Percentiles rank a stretch among this genome's conserved stretches.
These are phyloP conservation scores for Leptarthrus brevirostris DNA, from an alignment of 2,888 invertebrate genomes.

Conservation along the genomic window DNA sequence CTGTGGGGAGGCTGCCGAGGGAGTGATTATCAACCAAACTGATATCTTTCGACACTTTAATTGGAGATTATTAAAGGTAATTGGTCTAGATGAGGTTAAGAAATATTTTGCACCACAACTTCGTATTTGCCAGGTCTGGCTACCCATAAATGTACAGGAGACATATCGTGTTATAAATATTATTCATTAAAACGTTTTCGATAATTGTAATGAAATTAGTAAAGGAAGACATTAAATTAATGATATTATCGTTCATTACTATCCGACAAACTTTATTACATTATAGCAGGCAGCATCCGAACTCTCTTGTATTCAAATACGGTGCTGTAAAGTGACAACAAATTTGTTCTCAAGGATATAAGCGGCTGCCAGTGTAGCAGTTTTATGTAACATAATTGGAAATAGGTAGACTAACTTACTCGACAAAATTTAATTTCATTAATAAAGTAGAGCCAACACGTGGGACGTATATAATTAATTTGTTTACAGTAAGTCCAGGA, in stretches of 20 bases:
- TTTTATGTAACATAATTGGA: too few relatives aligned
- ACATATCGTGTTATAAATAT: constrained; percentile 37
- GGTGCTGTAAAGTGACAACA: not conserved
- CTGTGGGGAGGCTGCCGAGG: constrained; percentile 26
- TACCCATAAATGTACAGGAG: not conserved
- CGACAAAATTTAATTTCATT: too few relatives aligned
- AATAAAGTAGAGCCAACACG: too few relatives aligned
- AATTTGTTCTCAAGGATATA: constrained; percentile 11
- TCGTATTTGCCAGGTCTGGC: not conserved
- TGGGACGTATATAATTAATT: too few relatives aligned
- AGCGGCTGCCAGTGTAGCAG: too few relatives aligned
- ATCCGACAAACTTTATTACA: not conserved
- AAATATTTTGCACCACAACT: constrained; percentile 16
- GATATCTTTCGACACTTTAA: constrained; percentile 50
- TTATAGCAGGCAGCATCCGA: not conserved
- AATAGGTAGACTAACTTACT: too few relatives aligned
- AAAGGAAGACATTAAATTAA: constrained; percentile 39
- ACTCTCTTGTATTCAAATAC: too few relatives aligned
- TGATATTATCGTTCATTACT: constrained; percentile 37
- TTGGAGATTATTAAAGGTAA: constrained; percentile 52
- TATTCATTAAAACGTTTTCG: constrained; percentile 37
- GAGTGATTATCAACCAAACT: constrained; percentile 40
- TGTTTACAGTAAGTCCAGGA: too few relatives aligned
- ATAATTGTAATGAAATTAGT: constrained; percentile 42
- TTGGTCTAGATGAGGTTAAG: constrained; percentile 47